phyloP scores from a whole-genome alignment of 1,140 invertebrate genomes.

The Pomacea maculata region DNA sequence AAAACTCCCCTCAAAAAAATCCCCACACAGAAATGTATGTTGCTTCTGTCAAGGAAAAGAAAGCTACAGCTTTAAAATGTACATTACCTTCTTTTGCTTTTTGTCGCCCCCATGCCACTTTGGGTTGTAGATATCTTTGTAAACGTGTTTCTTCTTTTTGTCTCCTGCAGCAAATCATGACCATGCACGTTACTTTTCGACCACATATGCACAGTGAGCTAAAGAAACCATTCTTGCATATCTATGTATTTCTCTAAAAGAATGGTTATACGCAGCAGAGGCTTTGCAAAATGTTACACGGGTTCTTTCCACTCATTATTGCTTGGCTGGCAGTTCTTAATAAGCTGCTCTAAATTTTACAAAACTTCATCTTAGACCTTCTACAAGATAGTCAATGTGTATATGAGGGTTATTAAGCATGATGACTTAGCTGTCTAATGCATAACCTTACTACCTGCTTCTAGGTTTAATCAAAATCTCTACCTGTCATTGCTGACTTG shows the following conservation, averaged over 20 bases:
- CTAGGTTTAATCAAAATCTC: not conserved
- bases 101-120: conserved; percentile 4
- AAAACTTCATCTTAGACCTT: not conserved
- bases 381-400: not conserved
- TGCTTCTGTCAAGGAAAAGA: not conserved
- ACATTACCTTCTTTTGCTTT: conserved; percentile 17
- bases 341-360: not conserved
- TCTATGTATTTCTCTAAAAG: not conserved
- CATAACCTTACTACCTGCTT: not conserved
- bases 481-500: conserved; percentile 19
- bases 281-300: too few relatives aligned
- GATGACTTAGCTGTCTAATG: too few relatives aligned
- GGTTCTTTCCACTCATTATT: too few relatives aligned
- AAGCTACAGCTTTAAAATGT: not conserved
- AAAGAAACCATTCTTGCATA: not conserved
- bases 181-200: not conserved
- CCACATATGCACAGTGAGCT: too few relatives aligned
- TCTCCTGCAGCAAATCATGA: conserved; percentile 3
- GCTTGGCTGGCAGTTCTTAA: not conserved
- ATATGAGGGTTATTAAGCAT: not conserved
- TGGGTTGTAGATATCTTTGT: conserved; percentile 14
- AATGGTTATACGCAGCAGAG: not conserved
- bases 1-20: not conserved
- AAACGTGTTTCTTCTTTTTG: not conserved
- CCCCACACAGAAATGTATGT: not conserved